Evolutionary conservation across 2,113 vertebrate genomes (phyloP).

Genomic region (Seriola dumerili): DNA sequence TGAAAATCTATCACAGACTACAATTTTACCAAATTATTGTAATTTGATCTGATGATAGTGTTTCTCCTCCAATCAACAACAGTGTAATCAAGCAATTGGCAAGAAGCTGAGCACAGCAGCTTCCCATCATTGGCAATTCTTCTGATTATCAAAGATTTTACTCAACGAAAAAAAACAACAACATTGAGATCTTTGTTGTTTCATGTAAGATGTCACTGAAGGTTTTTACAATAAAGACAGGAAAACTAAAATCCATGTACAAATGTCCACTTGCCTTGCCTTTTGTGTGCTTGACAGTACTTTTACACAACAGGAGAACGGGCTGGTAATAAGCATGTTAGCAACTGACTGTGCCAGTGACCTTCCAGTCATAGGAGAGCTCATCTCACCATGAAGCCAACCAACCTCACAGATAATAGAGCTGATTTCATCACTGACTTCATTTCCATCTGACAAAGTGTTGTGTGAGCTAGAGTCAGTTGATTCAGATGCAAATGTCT

Average conservation of each 20-base stretch:
- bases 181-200: not conserved
- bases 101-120: slow-evolving; percentile 66
- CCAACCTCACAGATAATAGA: slow-evolving; percentile 15
- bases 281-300: not conserved
- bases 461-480: not conserved
- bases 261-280: not conserved
- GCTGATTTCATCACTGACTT: slow-evolving; percentile 8
- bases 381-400: not conserved
- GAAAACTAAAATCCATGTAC: not conserved
- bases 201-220: not conserved
- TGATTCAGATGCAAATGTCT: slow-evolving; percentile 62
- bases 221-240: slow-evolving; percentile 2
- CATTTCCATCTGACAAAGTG: slow-evolving; percentile 37
- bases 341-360: slow-evolving; percentile 16
- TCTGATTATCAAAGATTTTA: slow-evolving; percentile 5
- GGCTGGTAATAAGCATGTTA: not conserved
- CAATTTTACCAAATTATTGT: slow-evolving; percentile 58
- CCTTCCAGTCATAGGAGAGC: slow-evolving; percentile 5
- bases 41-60: slow-evolving; percentile 68
- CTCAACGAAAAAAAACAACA: slow-evolving; percentile 21
- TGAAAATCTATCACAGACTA: slow-evolving; percentile 37
- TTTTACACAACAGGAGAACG: not conserved
- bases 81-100: slow-evolving; percentile 71
- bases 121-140: slow-evolving; percentile 30
- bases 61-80: slow-evolving; percentile 71